A percentile compares a stretch with the other conserved stretches of the same genome.
These are phyloP conservation scores for Eumaeus atala DNA, from an alignment of 1,140 invertebrate genomes.

Conservation along the genomic window DNA sequence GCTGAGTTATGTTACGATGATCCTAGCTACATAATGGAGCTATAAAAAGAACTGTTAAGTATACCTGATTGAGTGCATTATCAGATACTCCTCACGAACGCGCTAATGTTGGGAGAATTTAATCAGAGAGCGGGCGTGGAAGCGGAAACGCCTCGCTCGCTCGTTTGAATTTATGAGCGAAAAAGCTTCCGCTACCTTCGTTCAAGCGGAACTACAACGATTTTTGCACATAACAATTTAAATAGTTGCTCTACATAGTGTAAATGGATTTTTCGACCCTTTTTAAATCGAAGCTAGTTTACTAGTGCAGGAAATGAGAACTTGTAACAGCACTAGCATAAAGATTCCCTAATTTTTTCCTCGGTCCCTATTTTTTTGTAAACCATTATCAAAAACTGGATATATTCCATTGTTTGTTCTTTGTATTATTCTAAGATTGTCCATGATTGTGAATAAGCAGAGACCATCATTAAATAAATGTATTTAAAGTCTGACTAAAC, in stretches of 20 bases:
- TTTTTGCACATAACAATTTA: slow-evolving; percentile 13
- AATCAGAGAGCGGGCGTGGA: slow-evolving; percentile 33
- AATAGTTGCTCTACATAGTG: neutral
- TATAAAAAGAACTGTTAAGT: slow-evolving; percentile 18
- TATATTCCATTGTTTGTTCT: no score
- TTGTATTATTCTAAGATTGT: no score
- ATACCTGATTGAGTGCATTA: slow-evolving; percentile 36
- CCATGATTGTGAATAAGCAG: no score
- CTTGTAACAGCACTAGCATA: no score
- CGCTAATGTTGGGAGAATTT: slow-evolving; percentile 46
- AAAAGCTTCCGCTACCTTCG: slow-evolving; percentile 40
- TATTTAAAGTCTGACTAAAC: no score
- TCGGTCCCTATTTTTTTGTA: no score
- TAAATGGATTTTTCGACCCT: neutral
- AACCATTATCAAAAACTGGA: no score
- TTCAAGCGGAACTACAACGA: slow-evolving; percentile 27
- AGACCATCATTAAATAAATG: no score
- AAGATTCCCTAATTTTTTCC: no score
- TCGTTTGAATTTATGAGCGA: slow-evolving; percentile 41
- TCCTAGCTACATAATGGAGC: neutral
- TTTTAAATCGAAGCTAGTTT: neutral
- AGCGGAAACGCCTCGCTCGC: slow-evolving; percentile 29
- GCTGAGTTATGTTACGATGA: neutral
- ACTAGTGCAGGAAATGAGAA: neutral
- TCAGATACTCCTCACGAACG: slow-evolving; percentile 33